A percentile compares a stretch with the other conserved stretches of the same genome.
Evolutionary conservation across 92 coral and sea anemone genomes (phyloP).

Genomic region (Anthopleura xanthogrammica): DNA sequence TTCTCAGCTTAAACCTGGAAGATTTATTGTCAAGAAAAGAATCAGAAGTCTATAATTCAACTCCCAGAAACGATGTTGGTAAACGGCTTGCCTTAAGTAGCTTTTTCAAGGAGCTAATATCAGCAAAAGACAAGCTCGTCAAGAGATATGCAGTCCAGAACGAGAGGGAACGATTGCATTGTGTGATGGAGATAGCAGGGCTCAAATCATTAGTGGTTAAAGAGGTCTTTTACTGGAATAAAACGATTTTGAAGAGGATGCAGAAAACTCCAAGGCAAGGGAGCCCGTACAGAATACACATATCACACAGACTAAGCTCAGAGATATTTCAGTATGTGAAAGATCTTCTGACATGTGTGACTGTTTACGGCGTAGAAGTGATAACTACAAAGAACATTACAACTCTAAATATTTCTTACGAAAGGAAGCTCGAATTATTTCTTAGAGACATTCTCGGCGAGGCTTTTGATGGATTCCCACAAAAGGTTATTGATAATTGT

Average conservation of each 20-base stretch:
- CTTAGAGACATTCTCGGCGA: constrained; percentile 63
- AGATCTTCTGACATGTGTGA: constrained; percentile 50
- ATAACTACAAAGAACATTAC: constrained; percentile 42
- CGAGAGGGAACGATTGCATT: constrained; percentile 57
- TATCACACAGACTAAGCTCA: not conserved
- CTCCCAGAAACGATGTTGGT: constrained; percentile 41
- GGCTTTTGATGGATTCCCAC: constrained; percentile 50
- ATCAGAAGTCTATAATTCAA: constrained; percentile 41
- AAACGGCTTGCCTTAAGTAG: constrained; percentile 55
- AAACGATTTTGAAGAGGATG: constrained; percentile 25
- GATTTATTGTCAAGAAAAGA: constrained; percentile 48
- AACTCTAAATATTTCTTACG: constrained; percentile 47
- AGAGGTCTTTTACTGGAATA: constrained; percentile 2
- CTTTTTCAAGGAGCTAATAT: constrained; percentile 62
- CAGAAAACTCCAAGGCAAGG: too few species aligned
- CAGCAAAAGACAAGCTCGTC: constrained; percentile 46
- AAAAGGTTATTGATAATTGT: constrained; percentile 50
- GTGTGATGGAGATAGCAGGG: constrained; percentile 53
- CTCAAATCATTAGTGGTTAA: constrained; percentile 40
- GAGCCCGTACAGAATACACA: too few species aligned
- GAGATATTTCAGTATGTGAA: not conserved
- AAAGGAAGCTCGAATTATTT: constrained; percentile 64
- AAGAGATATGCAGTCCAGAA: constrained; percentile 46
- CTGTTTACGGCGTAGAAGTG: constrained; percentile 55
- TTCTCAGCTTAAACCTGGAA: constrained; percentile 49